Conservation (phyloP, 2,888 invertebrate genomes). For the Drosophila trichaetosa region DNA sequence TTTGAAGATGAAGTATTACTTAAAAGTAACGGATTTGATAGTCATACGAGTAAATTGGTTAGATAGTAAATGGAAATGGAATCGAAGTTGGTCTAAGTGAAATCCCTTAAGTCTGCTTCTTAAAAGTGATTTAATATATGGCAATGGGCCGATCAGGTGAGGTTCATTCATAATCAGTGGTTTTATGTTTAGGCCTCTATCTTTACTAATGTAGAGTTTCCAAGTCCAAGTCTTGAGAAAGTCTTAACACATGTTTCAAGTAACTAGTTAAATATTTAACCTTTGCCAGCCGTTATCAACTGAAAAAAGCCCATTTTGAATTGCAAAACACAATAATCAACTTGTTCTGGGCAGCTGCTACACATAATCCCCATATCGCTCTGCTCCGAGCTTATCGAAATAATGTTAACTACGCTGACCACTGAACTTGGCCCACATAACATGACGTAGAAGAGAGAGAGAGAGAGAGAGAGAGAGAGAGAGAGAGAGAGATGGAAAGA, state of each 20-base stretch:
- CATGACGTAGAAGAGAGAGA: not conserved
- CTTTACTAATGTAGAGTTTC: not conserved
- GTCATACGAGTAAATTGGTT: not conserved
- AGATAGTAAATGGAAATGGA: too few relatives aligned
- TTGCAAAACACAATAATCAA: not conserved
- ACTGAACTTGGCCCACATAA: constrained; percentile 56
- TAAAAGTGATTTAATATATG: not conserved
- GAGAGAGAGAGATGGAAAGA: too few relatives aligned
- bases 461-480: not conserved
- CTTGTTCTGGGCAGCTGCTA: not conserved
- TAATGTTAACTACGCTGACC: constrained; percentile 18
- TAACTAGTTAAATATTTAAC: not conserved
- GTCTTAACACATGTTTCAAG: too few relatives aligned
- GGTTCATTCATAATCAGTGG: not conserved
- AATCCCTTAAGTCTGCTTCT: not conserved
- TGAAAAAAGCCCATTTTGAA: not conserved
- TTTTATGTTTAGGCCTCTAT: not conserved
- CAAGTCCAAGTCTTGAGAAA: not conserved
- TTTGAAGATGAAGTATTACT: not conserved
- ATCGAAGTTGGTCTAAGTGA: not conserved
- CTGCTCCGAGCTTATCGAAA: constrained; percentile 28
- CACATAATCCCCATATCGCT: constrained; percentile 20
- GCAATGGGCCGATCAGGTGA: not conserved
- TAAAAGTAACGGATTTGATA: not conserved
- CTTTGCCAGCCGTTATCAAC: not conserved